phyloP scores from a whole-genome alignment of 2,113 vertebrate genomes.

The Ictalurus punctatus region DNA sequence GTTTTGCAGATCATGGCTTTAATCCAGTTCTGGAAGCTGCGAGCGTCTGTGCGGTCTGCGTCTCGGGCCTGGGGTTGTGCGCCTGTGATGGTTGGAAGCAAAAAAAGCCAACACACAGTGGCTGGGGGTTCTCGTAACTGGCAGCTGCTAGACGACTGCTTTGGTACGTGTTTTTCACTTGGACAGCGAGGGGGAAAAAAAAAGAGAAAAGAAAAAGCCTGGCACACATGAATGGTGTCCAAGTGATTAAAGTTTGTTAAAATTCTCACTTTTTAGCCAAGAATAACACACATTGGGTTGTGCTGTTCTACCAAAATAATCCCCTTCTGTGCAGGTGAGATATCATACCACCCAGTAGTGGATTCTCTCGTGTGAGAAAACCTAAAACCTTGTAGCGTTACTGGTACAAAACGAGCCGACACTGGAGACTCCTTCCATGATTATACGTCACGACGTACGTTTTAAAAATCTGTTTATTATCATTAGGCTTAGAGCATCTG shows the following conservation, averaged over 20 bases:
- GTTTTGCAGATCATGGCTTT: constrained; percentile 47
- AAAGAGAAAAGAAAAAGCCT: too few relatives aligned
- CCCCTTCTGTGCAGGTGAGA: neutral
- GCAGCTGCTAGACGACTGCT: constrained; percentile 53
- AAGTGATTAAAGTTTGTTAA: neutral
- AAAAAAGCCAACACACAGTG: constrained; percentile 45
- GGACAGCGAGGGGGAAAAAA: neutral
- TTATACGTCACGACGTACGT: neutral
- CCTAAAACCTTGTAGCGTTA: too few relatives aligned
- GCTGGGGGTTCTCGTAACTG: constrained; percentile 37
- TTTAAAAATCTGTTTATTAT: neutral
- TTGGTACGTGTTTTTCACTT: constrained; percentile 63
- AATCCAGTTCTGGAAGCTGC: constrained; percentile 35
- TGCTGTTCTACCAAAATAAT: neutral
- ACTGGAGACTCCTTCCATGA: neutral
- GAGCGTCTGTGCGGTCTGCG: neutral
- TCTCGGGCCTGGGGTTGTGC: neutral
- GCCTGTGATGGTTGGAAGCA: constrained; percentile 16
- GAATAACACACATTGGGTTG: neutral
- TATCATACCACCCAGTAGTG: neutral
- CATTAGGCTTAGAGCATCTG: neutral
- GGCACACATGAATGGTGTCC: neutral
- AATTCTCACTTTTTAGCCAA: neutral
- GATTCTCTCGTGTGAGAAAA: neutral
- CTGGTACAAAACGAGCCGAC: too few relatives aligned